Percentiles rank a stretch among this genome's conserved stretches.
Conservation (phyloP, 2,888 invertebrate genomes). For the Himalopsyche japonica region DNA sequence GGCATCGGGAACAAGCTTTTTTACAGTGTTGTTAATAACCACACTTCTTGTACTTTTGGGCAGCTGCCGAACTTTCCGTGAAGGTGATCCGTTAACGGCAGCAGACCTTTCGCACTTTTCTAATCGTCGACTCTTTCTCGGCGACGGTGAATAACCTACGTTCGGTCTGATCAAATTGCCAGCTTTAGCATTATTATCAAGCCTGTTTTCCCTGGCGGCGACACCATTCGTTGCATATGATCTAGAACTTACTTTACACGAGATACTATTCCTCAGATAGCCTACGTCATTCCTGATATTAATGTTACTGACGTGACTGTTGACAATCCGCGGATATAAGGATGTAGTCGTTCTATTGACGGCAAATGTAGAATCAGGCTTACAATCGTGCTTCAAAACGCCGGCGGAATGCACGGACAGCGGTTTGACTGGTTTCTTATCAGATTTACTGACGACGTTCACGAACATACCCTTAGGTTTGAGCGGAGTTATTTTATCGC, state of each 20-base stretch:
- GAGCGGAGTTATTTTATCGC: constrained; percentile 28
- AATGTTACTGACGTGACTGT: neutral
- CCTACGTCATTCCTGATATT: constrained; percentile 10
- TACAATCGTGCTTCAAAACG: neutral
- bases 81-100: constrained; percentile 56
- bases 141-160: constrained; percentile 44
- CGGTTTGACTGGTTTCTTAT: constrained; percentile 3
- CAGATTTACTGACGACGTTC: constrained; percentile 29
- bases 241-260: neutral
- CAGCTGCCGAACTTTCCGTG: constrained; percentile 54
- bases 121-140: constrained; percentile 55
- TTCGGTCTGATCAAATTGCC: neutral
- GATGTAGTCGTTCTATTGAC: constrained; percentile 3
- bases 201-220: constrained; percentile 14
- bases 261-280: constrained; percentile 6
- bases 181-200: constrained; percentile 6
- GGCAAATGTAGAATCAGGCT: constrained; percentile 2
- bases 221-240: constrained; percentile 7
- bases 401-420: neutral
- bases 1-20: constrained; percentile 44
- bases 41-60: constrained; percentile 27
- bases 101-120: constrained; percentile 57
- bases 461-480: constrained; percentile 32
- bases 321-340: constrained; percentile 13
- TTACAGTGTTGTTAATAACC: constrained; percentile 41